phyloP scores from a whole-genome alignment of 2,888 invertebrate genomes.

The Cosmia pyralina region DNA sequence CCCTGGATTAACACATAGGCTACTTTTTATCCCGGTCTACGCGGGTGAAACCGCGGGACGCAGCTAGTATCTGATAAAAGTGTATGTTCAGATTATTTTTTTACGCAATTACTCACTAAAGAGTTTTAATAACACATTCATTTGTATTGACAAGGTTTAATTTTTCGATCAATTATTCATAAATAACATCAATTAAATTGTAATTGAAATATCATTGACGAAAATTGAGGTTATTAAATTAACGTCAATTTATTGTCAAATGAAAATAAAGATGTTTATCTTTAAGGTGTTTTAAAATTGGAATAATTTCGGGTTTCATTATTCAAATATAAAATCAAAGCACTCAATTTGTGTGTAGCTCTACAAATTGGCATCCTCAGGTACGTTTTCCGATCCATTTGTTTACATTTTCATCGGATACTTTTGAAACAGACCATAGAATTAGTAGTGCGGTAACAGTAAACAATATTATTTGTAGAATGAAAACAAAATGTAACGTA shows the following conservation, averaged over 20 bases:
- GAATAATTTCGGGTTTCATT: too few species aligned
- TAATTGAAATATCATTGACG: not conserved
- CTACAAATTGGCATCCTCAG: not conserved
- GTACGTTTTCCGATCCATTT: not conserved
- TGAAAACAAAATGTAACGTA: not conserved
- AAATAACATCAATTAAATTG: not conserved
- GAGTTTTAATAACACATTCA: not conserved
- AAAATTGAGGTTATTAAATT: not conserved
- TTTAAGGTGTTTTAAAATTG: not conserved
- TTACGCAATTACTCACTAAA: not conserved
- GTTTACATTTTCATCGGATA: too few species aligned
- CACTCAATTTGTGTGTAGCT: not conserved
- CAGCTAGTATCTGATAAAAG: not conserved
- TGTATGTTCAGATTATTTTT: not conserved
- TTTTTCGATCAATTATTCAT: not conserved
- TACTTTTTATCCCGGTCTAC: too few species aligned
- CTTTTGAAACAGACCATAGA: too few species aligned
- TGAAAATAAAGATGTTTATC: not conserved
- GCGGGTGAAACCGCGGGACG: too few species aligned
- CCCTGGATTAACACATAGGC: too few species aligned
- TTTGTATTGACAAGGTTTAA: not conserved
- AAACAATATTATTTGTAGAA: not conserved
- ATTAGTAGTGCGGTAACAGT: not conserved
- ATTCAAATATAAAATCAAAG: too few species aligned
- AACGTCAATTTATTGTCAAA: not conserved